Evolutionary conservation across 2,113 vertebrate species (phyloP).

Genomic region (Megalops atlanticus): DNA sequence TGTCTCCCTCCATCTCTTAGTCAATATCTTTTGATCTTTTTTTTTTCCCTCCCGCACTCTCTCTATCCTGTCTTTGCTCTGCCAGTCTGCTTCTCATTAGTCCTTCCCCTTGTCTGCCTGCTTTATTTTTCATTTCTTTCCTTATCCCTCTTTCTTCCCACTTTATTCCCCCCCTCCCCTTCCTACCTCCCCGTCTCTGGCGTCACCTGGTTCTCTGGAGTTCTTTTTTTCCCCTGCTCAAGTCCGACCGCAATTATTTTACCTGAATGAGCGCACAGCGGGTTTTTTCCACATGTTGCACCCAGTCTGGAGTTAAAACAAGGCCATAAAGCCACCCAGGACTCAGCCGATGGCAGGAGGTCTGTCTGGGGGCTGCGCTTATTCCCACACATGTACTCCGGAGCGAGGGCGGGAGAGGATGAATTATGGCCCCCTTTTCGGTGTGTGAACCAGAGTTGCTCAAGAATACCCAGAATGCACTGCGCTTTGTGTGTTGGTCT

Average conservation of each 20-base stretch:
- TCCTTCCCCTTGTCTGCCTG: neutral
- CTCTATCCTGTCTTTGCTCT: neutral
- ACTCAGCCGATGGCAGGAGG: neutral
- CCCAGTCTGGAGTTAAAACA: neutral
- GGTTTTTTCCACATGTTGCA: neutral
- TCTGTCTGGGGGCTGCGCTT: neutral
- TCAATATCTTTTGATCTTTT: neutral
- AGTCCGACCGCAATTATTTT: neutral
- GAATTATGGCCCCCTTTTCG: neutral
- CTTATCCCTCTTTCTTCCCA: neutral
- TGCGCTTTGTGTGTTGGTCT: neutral
- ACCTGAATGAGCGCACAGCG: neutral
- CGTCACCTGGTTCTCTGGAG: neutral
- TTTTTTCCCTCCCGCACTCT: neutral
- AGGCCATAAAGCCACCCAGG: neutral
- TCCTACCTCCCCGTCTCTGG: neutral
- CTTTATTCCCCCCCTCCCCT: neutral
- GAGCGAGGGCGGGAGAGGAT: neutral
- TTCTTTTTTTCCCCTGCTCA: neutral
- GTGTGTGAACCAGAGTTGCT: too few species aligned
- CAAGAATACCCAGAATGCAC: too few species aligned
- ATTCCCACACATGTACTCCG: neutral
- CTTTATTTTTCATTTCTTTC: neutral
- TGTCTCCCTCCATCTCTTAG: neutral
- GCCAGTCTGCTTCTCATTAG: constrained; percentile 1